Evolutionary conservation across 2,888 invertebrate species (phyloP), one percentile per base, ranked within the genome.

Genomic region (Eilema griseolum): DNA sequence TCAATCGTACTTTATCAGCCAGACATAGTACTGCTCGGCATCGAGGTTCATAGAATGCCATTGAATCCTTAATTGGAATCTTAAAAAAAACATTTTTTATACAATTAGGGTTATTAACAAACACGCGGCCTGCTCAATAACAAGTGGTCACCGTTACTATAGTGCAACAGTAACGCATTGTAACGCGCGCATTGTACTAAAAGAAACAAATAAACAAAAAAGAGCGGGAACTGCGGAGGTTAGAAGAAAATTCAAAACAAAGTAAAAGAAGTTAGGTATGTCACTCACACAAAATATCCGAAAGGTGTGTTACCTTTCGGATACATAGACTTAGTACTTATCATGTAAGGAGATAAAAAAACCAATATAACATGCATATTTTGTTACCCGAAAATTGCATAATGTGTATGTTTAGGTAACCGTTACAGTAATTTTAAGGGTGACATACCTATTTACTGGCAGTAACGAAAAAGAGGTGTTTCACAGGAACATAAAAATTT

Each of bases 1-100:
- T 83, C 88, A 86, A 84, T 86, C 85, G 83, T 85, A 67, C 72
- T 79, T 92, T 93, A 93, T 93, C 93, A 82, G 86, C 84, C 81
- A 81, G 82, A 92, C 93, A 91, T 87, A 80, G 86, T 4, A 24
- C 16, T 23, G 2, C 37, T 37, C 14, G 37, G 20, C 20, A 20
- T 52, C 52, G 52, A 52, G 52, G n/a, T 52, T 52, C 52, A 52
- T n/a, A 31, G 10, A 11, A 60, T 20, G 7, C 20, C 1, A 3
- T 31, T 28, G 10, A 60, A 28, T 28, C 26, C 31, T 11, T 33
- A 20, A 61, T n/a, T 11, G 1, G 7, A 60, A 28, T 24, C n/a
- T 1, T 52, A 52, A n/a, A 52, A 2, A n/a, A n/a, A 52, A 52
- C 1, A 1, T 8, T 20, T 52, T 52, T n/a, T n/a, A 52, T 52